Evolutionary conservation across 2,888 invertebrate genomes (phyloP), one percentile per base, ranked within the genome.

Genomic region (Polietes domitor): DNA sequence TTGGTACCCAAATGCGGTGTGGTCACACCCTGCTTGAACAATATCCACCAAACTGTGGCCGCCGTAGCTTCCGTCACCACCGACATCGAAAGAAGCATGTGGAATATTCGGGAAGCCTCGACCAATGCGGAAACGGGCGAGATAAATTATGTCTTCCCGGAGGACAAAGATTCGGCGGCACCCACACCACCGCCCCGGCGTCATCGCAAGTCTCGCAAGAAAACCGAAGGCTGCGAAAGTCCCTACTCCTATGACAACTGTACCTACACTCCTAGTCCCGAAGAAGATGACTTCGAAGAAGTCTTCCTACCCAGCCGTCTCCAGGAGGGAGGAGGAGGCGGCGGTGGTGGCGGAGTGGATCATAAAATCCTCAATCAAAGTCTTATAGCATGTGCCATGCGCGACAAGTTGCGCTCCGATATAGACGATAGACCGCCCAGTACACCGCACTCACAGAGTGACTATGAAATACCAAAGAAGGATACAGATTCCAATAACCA

Each of bases 31-130:
- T 90, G 90, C 47, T 86, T 92, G 21, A 89, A 90, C 63, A 90
- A 88, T 81, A 92, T 91, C 76, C 91, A 91, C 63, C 92, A 92
- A 83, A 92, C 93, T 0, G 91, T 93, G 1, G 89, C 92, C 2
- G 91, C 93, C 9, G 91, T 92, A 7, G 92, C 92, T 0, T 90
- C 92, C 0, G 91, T 90, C 0, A 88, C 92, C n/a, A 91, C 92
- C 15, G 91, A 92, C 63, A 89, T 91, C 28, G 91, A 91, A 76
- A 90, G 91, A 3, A 92, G 93, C 63, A 93, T 94, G 87, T 94
- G 93, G 93, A 93, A 93, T 86, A 93, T 93, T 68, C 89, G 93
- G 26, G 93, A 94, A 90, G 92, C 92, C 0, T 92, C 93, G 0
- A 92, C 92, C 24, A 89, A 89, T 0, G 91, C 91, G 0, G 92